Evolutionary conservation across 2,113 vertebrate genomes (phyloP).

Genomic region (Ceratotherium simum): DNA sequence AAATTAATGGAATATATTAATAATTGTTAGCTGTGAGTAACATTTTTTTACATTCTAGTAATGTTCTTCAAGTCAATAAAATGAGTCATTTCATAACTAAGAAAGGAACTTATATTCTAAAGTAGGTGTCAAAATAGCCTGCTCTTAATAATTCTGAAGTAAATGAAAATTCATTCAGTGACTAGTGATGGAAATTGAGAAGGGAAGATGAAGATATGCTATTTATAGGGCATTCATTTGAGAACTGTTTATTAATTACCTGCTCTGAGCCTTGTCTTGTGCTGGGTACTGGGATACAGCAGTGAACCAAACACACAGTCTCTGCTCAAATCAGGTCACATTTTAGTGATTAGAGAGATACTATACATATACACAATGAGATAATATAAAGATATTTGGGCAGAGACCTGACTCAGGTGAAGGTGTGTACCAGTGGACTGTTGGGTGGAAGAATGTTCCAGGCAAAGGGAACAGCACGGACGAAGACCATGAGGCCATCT

Average conservation of each 20-base stretch:
- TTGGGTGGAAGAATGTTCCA: background rate
- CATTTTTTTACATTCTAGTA: conserved; percentile 7
- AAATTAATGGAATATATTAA: conserved; percentile 27
- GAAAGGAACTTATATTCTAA: conserved; percentile 39
- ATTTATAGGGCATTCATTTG: background rate
- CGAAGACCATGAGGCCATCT: fast-evolving
- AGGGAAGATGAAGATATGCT: background rate
- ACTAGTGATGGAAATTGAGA: background rate
- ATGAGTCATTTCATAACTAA: background rate
- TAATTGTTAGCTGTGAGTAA: background rate
- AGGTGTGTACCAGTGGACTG: background rate
- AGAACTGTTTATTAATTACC: background rate
- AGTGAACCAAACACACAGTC: background rate
- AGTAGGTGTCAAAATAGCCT: background rate
- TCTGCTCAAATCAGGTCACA: background rate
- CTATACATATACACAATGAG: background rate
- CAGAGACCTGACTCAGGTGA: background rate
- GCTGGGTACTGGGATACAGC: background rate
- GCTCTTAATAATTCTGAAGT: background rate
- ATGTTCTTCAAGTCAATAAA: conserved; percentile 31
- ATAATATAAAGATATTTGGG: background rate
- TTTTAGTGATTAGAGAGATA: background rate
- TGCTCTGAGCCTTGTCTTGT: background rate
- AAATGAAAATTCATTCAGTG: background rate
- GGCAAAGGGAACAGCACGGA: background rate